These are phyloP conservation scores for Apodemus speciosus DNA, from an alignment of 2,113 vertebrate species.

Conservation along the genomic window DNA sequence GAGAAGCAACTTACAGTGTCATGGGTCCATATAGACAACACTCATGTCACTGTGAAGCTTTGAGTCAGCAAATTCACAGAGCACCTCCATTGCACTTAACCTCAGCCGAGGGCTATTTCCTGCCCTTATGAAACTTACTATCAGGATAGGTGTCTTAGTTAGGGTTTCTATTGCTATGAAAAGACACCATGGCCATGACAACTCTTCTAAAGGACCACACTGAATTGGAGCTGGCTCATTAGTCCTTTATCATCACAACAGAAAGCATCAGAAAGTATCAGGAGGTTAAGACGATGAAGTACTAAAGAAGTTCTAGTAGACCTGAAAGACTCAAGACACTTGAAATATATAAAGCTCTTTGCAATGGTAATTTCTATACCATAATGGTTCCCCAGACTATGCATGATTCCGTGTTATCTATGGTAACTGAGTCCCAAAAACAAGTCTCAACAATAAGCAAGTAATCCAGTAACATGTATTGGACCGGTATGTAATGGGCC, in stretches of 20 bases:
- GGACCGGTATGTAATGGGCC: not conserved
- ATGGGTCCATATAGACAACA: not conserved
- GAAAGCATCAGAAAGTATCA: not conserved
- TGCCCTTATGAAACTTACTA: not conserved
- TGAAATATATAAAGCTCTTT: not conserved
- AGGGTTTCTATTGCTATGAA: not conserved
- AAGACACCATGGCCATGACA: not conserved
- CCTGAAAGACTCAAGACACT: not conserved
- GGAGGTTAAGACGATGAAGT: not conserved
- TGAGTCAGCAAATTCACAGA: not conserved
- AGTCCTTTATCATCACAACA: not conserved
- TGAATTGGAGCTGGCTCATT: not conserved
- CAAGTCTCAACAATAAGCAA: not conserved
- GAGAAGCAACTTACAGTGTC: not conserved
- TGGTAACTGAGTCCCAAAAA: not conserved
- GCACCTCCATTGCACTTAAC: not conserved
- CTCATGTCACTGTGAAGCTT: not conserved
- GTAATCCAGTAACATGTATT: not conserved
- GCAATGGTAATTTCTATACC: not conserved
- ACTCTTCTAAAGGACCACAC: not conserved
- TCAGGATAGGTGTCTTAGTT: not conserved
- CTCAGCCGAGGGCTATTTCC: not conserved
- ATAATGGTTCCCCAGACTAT: conserved; percentile 5
- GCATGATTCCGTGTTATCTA: not conserved
- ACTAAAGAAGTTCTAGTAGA: not conserved